phyloP scores from a whole-genome alignment of 2,888 invertebrate genomes.

The Eucera pruinosa region DNA sequence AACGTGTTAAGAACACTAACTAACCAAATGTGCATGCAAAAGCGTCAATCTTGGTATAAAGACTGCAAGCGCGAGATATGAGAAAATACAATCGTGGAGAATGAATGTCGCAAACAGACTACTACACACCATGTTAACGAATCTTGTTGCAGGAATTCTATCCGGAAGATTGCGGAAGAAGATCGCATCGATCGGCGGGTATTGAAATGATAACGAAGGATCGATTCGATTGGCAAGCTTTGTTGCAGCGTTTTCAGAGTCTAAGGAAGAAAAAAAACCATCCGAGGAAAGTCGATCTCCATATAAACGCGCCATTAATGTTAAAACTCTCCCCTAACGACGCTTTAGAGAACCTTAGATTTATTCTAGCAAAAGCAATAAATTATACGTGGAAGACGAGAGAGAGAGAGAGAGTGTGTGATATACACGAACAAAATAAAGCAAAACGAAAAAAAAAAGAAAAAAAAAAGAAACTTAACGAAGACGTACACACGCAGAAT shows the following conservation, averaged over 20 bases:
- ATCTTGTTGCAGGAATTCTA: too few species aligned
- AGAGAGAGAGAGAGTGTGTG: conserved; percentile 1
- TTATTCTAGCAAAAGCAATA: conserved; percentile 71
- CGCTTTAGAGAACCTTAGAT: conserved; percentile 70
- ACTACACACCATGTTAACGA: too few species aligned
- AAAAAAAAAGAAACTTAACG: conserved; percentile 16
- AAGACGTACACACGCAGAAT: conserved; percentile 20
- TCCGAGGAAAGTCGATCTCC: conserved; percentile 26
- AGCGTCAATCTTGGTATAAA: too few species aligned
- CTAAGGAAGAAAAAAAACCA: conserved; percentile 57
- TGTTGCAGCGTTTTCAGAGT: conserved; percentile 73
- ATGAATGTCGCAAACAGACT: too few species aligned
- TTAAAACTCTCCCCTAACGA: conserved; percentile 67
- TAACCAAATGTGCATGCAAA: too few species aligned
- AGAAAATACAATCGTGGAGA: too few species aligned
- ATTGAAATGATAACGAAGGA: too few species aligned
- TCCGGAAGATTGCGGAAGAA: too few species aligned
- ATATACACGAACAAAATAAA: conserved; percentile 2
- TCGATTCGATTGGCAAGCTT: conserved; percentile 61
- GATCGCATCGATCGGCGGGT: too few species aligned
- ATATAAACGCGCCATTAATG: conserved; percentile 65
- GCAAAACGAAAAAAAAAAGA: too few species aligned
- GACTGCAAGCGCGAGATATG: too few species aligned
- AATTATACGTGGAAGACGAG: conserved; percentile 47
- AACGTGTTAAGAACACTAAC: too few species aligned